Base-by-base conservation (phyloP, 2,797 vertebrate genomes). In the Hydrocynus forskahlii region DNA sequence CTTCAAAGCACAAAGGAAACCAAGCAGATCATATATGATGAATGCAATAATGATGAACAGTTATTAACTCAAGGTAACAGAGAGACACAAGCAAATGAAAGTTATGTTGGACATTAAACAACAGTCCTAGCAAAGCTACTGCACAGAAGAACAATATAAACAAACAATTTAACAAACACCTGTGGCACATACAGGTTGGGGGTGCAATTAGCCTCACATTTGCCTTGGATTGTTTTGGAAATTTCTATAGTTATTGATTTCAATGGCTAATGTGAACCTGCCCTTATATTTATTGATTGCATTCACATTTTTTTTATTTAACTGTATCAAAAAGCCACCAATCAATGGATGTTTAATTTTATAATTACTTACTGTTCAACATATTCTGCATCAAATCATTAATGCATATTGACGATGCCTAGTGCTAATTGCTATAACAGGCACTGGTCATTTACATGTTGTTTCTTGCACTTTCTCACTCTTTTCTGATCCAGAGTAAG, bases 401-500 rank as follows among this genome's bases (percentile, higher is more conserved):
- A 52, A 52, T 12, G 13, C 13, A 52, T n/a, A 38, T 54, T 19
- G 29, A 29, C 21, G 38, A 19, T 38, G 38, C 17, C 5, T 52
- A n/a, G 29, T 19, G 9, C 50, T 16, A 12, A 54, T 5, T 17
- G 14, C 69, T 35, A 2, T 35, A n/a, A 13, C 70, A 57, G 50
- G 5, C 16, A 70, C 21, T 5, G 4, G 0, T 45, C 14, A 50
- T 5, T 48, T 50, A 69, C 6, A 10, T 2, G 21, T n/a, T 16
- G 23, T 25, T 17, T 54, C 17, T 23, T 50, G 25, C 23, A 73
- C 23, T 74, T 50, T 35, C 35, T 5, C 64, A 54, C 7, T 52
- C n/a, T 35, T 74, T 45, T 69, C 35, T 23, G n/a, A 35, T 70
- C 19, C 66, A 97, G 96, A 96, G 95, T 91, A 97, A 96, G 92